Conservation (phyloP, 2,113 vertebrate genomes). For the Pithys albifrons region DNA sequence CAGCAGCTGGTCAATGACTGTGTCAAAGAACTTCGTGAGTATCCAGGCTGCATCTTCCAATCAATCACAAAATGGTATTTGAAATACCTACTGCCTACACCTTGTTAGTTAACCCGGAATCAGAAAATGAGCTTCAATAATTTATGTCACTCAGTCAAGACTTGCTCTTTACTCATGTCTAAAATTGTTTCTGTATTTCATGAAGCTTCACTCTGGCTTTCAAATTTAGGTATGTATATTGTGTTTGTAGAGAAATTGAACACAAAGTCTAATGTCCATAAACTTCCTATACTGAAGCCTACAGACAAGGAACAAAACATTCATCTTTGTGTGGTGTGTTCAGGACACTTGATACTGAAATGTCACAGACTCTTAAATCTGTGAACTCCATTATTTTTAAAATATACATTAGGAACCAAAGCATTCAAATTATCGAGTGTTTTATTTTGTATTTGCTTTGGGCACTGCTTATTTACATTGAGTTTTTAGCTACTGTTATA, state of each 20-base stretch:
- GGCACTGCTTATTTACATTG: not conserved
- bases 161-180: not conserved
- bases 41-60: not conserved
- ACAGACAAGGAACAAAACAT: not conserved
- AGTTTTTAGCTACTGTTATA: not conserved
- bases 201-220: not conserved
- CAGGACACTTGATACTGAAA: not conserved
- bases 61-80: not conserved
- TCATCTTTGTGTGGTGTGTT: not conserved
- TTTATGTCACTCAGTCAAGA: not conserved
- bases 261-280: not conserved
- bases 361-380: not conserved
- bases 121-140: not conserved
- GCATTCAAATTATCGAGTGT: not conserved
- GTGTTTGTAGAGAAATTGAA: not conserved
- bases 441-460: not conserved
- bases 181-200: not conserved
- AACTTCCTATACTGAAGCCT: not conserved
- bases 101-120: not conserved
- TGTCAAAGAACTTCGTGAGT: conserved; percentile 96
- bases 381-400: not conserved
- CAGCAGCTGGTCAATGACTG: conserved; percentile 95
- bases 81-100: not conserved
- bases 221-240: not conserved
- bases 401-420: not conserved